Evolutionary conservation across 2,888 invertebrate species (phyloP), one percentile per base, ranked within the genome.

Genomic region (Diadromus collaris): DNA sequence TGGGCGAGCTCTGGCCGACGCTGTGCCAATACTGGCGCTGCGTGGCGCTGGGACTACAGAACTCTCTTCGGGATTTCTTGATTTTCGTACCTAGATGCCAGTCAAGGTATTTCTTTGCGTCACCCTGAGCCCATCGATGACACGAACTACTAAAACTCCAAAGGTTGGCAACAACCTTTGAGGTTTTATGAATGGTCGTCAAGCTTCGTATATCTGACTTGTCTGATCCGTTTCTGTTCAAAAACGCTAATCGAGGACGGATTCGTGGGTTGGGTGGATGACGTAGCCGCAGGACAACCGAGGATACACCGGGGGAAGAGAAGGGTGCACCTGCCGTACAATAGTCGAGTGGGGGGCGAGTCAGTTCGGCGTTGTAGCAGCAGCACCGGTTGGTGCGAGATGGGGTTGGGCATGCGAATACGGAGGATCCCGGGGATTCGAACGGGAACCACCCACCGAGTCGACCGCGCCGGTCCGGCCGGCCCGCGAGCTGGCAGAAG

Each of bases 341-440:
- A 46, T 75, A 64, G 58, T 64, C 72, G 68, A 79, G 76, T 48
- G 76, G 63, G 79, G 79, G 75, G 77, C 63, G 56, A 73, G 71
- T 27, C 41, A 73, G 65, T 74, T 46, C 68, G 70, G 77, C 65
- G 65, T 34, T 70, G 72, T 58, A 56, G 77, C 61, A 63, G 63
- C 38, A 76, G 74, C 68, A 74, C 74, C 78, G 79, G 79, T 76
- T 81, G 81, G 78, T 76, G 79, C 80, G 81, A 83, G 83, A 84
- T 84, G 82, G 87, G 89, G 89, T 90, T 89, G 90, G 90, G 89
- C 89, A 85, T 87, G 93, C 93, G 93, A 93, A 93, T 92, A 91
- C 91, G 92, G 92, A 92, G 92, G 92, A 93, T 92, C 92, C 85
- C 85, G 86, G 86, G 86, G 73, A 87, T 88, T 87, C 86, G 85